These are phyloP conservation scores for Limnephilus rhombicus DNA, from an alignment of 2,888 invertebrate genomes.

Conservation along the genomic window DNA sequence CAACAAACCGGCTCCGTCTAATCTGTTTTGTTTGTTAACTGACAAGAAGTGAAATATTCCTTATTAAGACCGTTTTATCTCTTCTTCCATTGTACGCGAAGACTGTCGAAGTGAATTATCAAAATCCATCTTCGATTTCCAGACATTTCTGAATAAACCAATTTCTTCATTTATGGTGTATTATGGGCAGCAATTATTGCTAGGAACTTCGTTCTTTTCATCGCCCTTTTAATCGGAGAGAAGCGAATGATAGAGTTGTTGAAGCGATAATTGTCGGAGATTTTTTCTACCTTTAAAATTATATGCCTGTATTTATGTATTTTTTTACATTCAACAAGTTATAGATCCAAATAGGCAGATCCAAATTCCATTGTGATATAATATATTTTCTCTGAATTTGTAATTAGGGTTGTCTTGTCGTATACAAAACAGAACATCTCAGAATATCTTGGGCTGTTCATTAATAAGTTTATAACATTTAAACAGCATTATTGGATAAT, in stretches of 20 bases:
- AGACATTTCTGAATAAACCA: background rate
- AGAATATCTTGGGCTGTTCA: too few species aligned
- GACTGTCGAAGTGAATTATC: background rate
- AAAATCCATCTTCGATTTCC: background rate
- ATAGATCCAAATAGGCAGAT: too few species aligned
- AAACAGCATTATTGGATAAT: too few species aligned
- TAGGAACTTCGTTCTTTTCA: background rate
- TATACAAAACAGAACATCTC: background rate
- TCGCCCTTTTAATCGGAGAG: background rate
- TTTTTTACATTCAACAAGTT: background rate
- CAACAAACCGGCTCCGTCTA: conserved; percentile 24
- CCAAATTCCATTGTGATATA: background rate
- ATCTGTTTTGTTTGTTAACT: conserved; percentile 27
- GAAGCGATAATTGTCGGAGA: background rate
- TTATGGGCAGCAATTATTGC: background rate
- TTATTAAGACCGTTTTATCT: background rate
- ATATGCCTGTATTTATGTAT: background rate
- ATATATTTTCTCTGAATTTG: background rate
- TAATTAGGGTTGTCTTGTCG: background rate
- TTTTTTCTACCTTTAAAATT: background rate
- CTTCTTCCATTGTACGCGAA: background rate
- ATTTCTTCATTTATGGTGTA: background rate
- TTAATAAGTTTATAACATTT: too few species aligned
- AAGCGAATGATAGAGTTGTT: background rate
- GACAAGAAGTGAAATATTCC: background rate